Base-by-base conservation (phyloP, 2,888 invertebrate genomes). In the Dryobotodes eremita region DNA sequence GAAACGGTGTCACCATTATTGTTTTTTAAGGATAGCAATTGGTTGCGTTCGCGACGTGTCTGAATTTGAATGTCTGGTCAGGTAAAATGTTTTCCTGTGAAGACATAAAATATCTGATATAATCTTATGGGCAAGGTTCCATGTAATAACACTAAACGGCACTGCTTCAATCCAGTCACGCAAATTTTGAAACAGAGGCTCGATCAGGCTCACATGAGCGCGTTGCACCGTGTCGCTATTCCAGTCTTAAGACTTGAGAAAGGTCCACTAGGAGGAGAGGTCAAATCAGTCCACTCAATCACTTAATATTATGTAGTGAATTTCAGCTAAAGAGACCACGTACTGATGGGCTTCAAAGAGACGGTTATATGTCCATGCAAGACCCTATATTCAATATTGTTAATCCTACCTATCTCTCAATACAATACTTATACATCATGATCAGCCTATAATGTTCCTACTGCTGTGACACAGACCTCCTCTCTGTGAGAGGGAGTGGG, bases 61-160 rank as follows among this genome's bases (percentile, higher is more conserved):
- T 68, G 26, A 42, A 70, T 85, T 80, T 46, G n/a, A 68, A 20
- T 57, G 85, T 50, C 85, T 57, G 65, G 57, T 72, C 86, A 81
- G 81, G 82, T 81, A 84, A 62, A 79, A 84, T 61, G 46, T 61
- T 79, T 55, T 80, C 68, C 79, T 17, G 20, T 26, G 80, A 84
- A 84, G 48, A 31, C 68, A 79, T 84, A 62, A 80, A 80, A 84
- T 31, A 79, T 55, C 68, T 84, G 84, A 84, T 84, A 80, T 68
- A 55, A 80, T 80, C 80, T 80, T 68, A 79, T 79, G 68, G 79
- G 80, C 84, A 84, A 62, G 11, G 59, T 80, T 80, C 79, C 80
- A 80, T 79, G 55, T 80, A 79, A 80, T 66, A 66, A 36, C 23
- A 42, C n/a, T 80, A 80, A 80, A 68, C 48, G 68, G 80, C 55